Evolutionary conservation across 2,888 invertebrate genomes (phyloP), one percentile per base, ranked within the genome.

Genomic region (Ichneumon xanthorius): DNA sequence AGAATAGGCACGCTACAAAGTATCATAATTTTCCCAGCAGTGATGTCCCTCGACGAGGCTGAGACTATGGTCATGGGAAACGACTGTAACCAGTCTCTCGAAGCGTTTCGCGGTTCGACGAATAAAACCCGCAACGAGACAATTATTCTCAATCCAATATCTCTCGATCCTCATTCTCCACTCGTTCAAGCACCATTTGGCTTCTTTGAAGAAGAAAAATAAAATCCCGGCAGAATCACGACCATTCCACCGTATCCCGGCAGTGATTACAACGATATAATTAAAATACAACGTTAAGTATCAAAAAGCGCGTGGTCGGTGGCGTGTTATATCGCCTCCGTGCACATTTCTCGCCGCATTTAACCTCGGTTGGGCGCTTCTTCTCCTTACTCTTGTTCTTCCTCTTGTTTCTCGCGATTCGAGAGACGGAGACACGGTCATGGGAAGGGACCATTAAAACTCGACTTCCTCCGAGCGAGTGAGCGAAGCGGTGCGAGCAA

Each of bases 371-470:
- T 45, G 30, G 37, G 67, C 11, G 55, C 30, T 53, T 48, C 33
- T n/a, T 30, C 33, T 19, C 14, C 30, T 26, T 19, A 22, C 55
- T 14, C 53, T 19, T 55, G 33, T 58, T 68, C 50, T 50, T 40
- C 26, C 1, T 48, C 14, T 48, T 48, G 30, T 78, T 80, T 53
- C 19, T 40, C 61, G 70, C 16, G 48, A 40, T 55, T 45, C 67
- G 82, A 67, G 58, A 76, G 88, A 88, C 71, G 48, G 65, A 82
- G 86, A 87, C 81, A 87, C 89, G 89, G 91, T 91, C 91, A 91
- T 91, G 91, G 92, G 91, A 91, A 91, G 88, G 88, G 88, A 88
- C 80, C 88, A 87, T 90, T 88, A 88, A 86, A 87, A 87, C 85
- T 70, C 87, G 87, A 88, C 88, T 90, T 90, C 91, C 90, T 89